A percentile compares a stretch with the other conserved stretches of the same genome.
phyloP scores from a whole-genome alignment of 2,797 vertebrate species.

The Pteropus rufus region DNA sequence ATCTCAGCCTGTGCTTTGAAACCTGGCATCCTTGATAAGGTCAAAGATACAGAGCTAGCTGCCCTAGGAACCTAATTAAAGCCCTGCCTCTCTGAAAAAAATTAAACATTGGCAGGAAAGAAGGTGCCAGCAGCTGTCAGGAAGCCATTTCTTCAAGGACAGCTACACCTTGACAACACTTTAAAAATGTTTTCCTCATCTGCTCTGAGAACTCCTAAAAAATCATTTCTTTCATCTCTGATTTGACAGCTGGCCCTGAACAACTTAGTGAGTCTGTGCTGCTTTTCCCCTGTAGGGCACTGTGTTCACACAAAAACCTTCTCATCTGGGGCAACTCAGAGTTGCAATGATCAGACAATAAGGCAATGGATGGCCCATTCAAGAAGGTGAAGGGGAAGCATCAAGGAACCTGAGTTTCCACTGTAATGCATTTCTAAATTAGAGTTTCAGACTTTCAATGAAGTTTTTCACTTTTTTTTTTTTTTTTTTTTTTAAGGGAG shows the following conservation, averaged over 20 bases:
- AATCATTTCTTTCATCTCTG: conserved; percentile 60
- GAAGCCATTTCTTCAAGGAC: conserved; percentile 63
- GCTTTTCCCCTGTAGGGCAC: neutral
- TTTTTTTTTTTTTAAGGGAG: conserved; percentile 35
- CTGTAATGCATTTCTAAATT: neutral
- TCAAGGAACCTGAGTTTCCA: neutral
- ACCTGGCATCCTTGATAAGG: conserved; percentile 53
- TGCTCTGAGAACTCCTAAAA: conserved; percentile 41
- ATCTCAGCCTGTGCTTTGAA: conserved; percentile 49
- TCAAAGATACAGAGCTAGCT: conserved; percentile 1
- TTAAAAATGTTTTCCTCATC: conserved; percentile 60
- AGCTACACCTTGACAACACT: conserved; percentile 60
- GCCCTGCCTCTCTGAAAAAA: conserved; percentile 39
- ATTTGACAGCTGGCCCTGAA: conserved; percentile 58
- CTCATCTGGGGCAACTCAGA: conserved; percentile 29
- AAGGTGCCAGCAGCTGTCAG: conserved; percentile 57
- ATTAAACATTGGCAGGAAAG: conserved; percentile 60
- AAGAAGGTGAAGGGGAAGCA: neutral
- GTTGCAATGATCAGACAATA: neutral
- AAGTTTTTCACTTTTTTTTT: conserved; percentile 11
- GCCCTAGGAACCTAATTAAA: conserved; percentile 71
- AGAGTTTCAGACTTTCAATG: neutral
- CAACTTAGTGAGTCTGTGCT: neutral
- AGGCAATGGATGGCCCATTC: neutral
- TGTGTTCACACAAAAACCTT: neutral